Base-by-base conservation (phyloP, 2,113 vertebrate genomes). In the Tachysurus vachellii region DNA sequence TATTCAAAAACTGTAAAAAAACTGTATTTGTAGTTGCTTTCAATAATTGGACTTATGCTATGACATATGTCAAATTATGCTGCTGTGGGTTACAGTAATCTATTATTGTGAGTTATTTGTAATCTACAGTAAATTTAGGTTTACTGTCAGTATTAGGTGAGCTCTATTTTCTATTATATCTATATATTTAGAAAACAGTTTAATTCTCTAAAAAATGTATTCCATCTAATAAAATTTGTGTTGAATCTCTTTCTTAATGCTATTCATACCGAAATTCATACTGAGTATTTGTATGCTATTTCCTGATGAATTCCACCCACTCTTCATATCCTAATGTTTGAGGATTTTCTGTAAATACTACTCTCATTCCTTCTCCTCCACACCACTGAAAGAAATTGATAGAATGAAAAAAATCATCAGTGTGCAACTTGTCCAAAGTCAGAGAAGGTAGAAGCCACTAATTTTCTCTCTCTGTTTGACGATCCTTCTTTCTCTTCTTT, bases 401-500 rank as follows among this genome's bases (percentile, higher is more conserved):
- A 59, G 36, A 0, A 31, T 50, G 56, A n/a, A 36, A 73, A 44
- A 7, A 23, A 44, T 73, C 54, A 66, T 16, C 44, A 64, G 54
- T 28, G 71, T 61, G 61, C 11, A 16, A 70, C 56, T 56, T 76
- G 54, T 80, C 56, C 54, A 44, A 75, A 44, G 56, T 77, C 31
- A 13, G 59, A 70, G 80, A 76, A 28, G 36, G 47, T n/a, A n/a
- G 31, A 50, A 44, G 5, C 61, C 19, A 70, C 6, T 12, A 53
- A 50, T 70, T 47, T 54, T 84, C 64, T 23, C 4, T 75, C 85
- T 53, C 36, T 56, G 50, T 70, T 0, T 56, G 5, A 9, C 31
- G 53, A 56, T 68, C 80, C 59, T 62, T 23, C 64, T 36, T 83
- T 92, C 91, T 88, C 86, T 80, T 84, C 61, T 92, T 91, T 88